Conservation (phyloP, 2,113 vertebrate species). For the Trichechus manatus region DNA sequence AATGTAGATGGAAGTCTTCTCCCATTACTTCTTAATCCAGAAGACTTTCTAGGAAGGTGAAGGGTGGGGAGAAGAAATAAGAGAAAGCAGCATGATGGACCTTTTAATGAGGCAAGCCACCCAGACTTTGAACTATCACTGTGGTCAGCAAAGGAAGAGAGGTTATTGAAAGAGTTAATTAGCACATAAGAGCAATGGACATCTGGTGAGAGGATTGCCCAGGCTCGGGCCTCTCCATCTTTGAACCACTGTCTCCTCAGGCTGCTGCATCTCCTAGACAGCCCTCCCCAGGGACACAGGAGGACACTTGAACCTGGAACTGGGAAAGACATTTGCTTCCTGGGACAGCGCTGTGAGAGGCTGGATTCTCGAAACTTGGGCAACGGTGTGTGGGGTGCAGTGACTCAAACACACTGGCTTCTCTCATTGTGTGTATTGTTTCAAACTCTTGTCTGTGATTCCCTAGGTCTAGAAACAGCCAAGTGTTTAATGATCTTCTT, state of each 20-base stretch:
- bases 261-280: background rate
- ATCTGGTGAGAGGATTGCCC: background rate
- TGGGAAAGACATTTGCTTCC: background rate
- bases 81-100: accelerated
- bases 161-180: accelerated
- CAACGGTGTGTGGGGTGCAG: background rate
- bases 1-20: background rate
- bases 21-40: background rate
- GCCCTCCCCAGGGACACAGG: background rate
- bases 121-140: accelerated
- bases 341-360: accelerated
- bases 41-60: background rate
- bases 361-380: background rate
- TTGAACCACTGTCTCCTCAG: background rate
- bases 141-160: background rate
- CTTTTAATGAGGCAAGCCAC: background rate
- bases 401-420: accelerated
- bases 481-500: conserved; percentile 35
- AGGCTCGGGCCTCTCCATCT: background rate
- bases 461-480: background rate
- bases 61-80: background rate
- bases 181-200: accelerated
- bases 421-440: background rate
- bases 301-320: background rate
- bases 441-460: background rate